Base-by-base conservation (phyloP, 2,797 vertebrate species). In the Chelidonichthys spinosus region DNA sequence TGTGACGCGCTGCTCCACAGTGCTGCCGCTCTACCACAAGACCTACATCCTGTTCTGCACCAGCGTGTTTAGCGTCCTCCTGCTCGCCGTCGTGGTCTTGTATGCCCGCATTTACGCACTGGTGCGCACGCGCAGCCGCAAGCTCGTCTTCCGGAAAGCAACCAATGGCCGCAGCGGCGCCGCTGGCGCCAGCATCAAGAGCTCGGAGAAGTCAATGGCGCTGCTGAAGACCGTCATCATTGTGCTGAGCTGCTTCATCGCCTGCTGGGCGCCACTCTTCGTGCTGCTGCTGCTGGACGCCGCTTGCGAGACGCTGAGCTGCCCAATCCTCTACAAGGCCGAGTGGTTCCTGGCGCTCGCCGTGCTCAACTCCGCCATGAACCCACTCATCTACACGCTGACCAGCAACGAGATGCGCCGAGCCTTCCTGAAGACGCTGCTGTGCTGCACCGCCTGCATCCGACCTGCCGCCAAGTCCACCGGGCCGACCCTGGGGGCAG, bases 11-110 rank as follows among this genome's bases (percentile, higher is more conserved):
- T 99, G 98, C 82, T 99, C 98, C 74, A 99, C 97, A 0, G 97
- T 99, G 73, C 90, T 99, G 83, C 98, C 98, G 0, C 97, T 99
- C 72, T 99, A 99, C 92, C 96, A 98, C 93, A 99, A 99, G 94
- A 95, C 97, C 92, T 99, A 99, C 94, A 98, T 99, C 89, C 95
- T 99, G 49, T 99, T 98, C 94, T 99, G 98, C 94, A 99, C 97
- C 94, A 97, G 95, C 0, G 96, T 98, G 74, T 99, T 99, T 90
- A 96, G 96, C 11, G 90, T 96, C 87, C 96, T 99, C 80, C 93
- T 99, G 83, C 91, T 98, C 61, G 95, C 98, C 89, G 97, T 99
- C 2, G 97, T 99, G 36, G 95, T 96, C 71, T 95, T 99, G 1
- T 99, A 99, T 58, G 98, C 97, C 40, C 93, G 97, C 42, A 99